These are phyloP conservation scores for Dermatemys mawii DNA, from an alignment of 2,113 vertebrate species.

Conservation along the genomic window DNA sequence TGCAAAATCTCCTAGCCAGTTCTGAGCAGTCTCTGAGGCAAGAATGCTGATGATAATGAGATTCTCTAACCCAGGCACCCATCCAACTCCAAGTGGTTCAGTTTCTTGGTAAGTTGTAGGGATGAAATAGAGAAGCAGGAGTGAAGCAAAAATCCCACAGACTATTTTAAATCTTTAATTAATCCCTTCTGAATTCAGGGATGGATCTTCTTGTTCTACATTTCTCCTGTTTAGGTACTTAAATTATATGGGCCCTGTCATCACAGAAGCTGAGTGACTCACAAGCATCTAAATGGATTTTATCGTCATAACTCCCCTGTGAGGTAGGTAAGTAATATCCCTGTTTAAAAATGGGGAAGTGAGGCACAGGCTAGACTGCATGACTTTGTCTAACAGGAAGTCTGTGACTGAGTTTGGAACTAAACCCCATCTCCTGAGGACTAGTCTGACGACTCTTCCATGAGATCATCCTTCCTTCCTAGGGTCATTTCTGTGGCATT, in stretches of 20 bases:
- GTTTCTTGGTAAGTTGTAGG: neutral
- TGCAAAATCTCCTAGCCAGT: neutral
- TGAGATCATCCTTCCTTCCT: neutral
- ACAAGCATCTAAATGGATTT: neutral
- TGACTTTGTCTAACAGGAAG: neutral
- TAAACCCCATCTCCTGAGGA: neutral
- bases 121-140: neutral
- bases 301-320: neutral
- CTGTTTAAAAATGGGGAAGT: neutral
- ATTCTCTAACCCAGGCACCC: neutral
- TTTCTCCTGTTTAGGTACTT: neutral
- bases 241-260: neutral
- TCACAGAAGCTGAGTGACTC: neutral
- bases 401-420: neutral
- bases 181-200: neutral
- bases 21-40: neutral
- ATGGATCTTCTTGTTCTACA: neutral
- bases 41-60: neutral
- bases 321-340: neutral
- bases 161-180: neutral
- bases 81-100: neutral
- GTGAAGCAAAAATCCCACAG: neutral
- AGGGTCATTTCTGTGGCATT: no score
- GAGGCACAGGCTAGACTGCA: neutral
- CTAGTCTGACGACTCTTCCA: neutral